Evolutionary conservation across 2,113 vertebrate species (phyloP).

Genomic region (Sylvilagus bachmani): DNA sequence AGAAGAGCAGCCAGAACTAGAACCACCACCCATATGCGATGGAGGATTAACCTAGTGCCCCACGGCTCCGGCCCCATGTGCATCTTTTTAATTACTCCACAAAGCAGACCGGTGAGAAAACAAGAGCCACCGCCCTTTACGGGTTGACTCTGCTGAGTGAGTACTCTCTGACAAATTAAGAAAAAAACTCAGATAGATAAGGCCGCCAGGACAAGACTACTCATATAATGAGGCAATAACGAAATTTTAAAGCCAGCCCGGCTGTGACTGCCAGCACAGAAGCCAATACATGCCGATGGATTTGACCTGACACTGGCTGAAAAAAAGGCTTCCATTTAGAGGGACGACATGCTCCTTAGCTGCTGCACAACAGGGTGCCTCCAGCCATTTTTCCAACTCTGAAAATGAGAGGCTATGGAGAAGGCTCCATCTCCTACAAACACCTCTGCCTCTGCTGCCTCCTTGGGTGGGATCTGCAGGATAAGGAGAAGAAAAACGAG

Average conservation of each 20-base stretch:
- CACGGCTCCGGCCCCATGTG: no score
- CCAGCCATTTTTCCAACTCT: not conserved
- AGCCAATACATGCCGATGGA: not conserved
- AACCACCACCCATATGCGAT: no score
- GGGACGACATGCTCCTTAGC: not conserved
- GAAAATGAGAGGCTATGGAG: not conserved
- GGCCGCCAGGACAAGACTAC: not conserved
- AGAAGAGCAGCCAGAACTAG: no score
- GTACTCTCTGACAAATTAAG: not conserved
- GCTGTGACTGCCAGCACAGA: not conserved
- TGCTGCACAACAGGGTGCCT: rapidly evolving
- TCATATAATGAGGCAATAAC: not conserved
- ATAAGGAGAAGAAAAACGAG: not conserved
- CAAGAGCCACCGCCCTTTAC: not conserved
- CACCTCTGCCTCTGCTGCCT: not conserved
- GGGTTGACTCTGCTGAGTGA: not conserved
- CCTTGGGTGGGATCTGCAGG: not conserved
- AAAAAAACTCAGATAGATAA: not conserved
- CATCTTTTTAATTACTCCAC: not conserved
- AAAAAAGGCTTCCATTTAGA: not conserved
- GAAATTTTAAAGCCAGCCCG: not conserved
- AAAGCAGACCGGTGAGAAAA: not conserved
- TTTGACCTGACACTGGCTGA: not conserved
- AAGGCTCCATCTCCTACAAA: no score
- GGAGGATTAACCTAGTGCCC: no score